Conservation (phyloP, 1,140 invertebrate species). For the Araneus ventricosus region DNA sequence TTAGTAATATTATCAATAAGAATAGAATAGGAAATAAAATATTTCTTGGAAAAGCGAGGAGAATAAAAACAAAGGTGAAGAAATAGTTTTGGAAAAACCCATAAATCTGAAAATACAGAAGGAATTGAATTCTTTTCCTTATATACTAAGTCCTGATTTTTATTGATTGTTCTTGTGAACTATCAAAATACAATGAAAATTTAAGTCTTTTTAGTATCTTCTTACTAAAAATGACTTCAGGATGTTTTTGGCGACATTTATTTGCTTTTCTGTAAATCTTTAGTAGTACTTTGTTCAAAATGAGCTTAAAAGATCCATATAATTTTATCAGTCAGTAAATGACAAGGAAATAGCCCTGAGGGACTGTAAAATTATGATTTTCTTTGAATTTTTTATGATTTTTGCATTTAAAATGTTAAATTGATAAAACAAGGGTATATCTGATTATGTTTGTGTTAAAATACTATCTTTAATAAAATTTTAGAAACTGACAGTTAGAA, state of each 20-base stretch:
- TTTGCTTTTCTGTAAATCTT: neutral
- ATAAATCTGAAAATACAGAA: conserved; percentile 19
- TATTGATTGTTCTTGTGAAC: neutral
- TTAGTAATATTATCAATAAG: neutral
- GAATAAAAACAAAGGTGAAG: neutral
- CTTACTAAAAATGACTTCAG: neutral
- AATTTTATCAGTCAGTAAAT: too few species aligned
- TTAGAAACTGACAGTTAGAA: too few species aligned
- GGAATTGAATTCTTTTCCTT: neutral
- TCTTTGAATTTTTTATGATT: too few species aligned
- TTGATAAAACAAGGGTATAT: too few species aligned
- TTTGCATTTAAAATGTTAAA: too few species aligned
- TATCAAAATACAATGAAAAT: neutral
- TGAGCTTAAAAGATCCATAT: neutral
- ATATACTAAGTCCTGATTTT: neutral
- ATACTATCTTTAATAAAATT: too few species aligned
- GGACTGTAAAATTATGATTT: too few species aligned
- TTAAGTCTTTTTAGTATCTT: neutral
- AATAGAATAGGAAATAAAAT: neutral
- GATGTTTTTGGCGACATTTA: neutral
- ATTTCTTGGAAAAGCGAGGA: neutral
- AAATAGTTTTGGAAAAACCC: conserved; percentile 2
- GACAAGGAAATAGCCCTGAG: too few species aligned
- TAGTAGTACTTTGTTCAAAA: neutral
- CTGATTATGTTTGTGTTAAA: too few species aligned